These are phyloP conservation scores for Yponomeuta plumbellus DNA, from an alignment of 2,888 invertebrate genomes.

Conservation along the genomic window DNA sequence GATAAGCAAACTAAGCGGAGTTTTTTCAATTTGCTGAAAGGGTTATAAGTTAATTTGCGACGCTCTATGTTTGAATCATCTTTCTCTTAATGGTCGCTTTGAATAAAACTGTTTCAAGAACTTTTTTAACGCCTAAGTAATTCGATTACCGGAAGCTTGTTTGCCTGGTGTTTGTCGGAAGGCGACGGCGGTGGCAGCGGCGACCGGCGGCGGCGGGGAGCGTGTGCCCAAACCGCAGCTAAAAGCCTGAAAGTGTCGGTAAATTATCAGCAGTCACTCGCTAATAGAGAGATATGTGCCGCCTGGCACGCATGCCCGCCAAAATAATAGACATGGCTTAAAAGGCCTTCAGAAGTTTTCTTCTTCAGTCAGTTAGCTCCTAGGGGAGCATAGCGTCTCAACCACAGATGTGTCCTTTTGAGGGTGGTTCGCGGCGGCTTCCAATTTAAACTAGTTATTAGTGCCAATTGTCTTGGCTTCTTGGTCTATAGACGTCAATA, in stretches of 20 bases:
- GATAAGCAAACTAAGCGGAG: background rate
- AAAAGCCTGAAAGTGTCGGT: conserved; percentile 15
- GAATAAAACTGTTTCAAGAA: background rate
- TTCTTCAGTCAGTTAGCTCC: no score
- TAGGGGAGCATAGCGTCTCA: no score
- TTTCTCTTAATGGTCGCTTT: background rate
- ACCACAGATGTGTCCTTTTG: no score
- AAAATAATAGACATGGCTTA: background rate
- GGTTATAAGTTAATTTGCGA: conserved; percentile 5
- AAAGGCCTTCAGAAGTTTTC: no score
- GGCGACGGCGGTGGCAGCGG: no score
- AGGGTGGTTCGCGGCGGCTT: no score
- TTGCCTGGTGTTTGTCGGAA: background rate
- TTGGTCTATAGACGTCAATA: no score
- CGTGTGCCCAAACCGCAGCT: background rate
- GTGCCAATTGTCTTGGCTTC: no score
- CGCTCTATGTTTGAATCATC: conserved; percentile 3
- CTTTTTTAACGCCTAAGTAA: background rate
- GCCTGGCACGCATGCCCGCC: background rate
- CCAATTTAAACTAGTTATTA: no score
- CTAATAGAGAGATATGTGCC: conserved; percentile 3
- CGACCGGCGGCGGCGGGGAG: background rate
- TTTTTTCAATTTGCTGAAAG: conserved; percentile 11
- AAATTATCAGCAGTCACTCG: background rate
- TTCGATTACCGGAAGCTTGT: background rate